These are phyloP conservation scores for Phrynosoma blainvillii DNA, from an alignment of 2,113 vertebrate species.

Conservation along the genomic window DNA sequence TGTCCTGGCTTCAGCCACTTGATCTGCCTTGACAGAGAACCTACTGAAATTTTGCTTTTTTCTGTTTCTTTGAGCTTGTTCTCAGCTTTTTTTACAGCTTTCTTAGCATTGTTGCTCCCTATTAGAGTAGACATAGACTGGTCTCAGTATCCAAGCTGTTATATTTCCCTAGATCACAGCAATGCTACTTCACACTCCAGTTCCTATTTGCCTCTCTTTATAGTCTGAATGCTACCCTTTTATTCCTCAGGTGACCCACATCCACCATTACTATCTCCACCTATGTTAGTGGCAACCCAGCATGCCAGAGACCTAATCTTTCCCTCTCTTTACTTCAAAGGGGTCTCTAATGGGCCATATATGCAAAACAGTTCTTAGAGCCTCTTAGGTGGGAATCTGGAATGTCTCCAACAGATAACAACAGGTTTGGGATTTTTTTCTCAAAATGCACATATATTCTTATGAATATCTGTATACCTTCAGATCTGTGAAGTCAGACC, in stretches of 20 bases:
- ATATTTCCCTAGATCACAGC: slow-evolving; percentile 21
- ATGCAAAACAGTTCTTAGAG: slow-evolving; percentile 30
- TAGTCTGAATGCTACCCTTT: slow-evolving; percentile 20
- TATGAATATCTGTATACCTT: slow-evolving; percentile 4
- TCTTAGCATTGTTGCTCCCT: slow-evolving; percentile 2
- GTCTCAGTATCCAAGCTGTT: slow-evolving; percentile 3
- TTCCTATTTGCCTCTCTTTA: slow-evolving; percentile 26
- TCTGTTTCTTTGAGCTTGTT: background rate
- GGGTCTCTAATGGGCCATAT: slow-evolving; percentile 19
- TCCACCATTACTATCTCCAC: slow-evolving; percentile 9
- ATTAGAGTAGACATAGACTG: background rate
- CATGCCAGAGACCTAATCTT: slow-evolving; percentile 34
- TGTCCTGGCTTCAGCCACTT: background rate
- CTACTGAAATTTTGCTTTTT: background rate
- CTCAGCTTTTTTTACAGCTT: background rate
- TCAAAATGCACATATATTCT: background rate
- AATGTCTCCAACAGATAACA: slow-evolving; percentile 1
- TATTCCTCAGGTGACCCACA: slow-evolving; percentile 33
- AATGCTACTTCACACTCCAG: slow-evolving; percentile 23
- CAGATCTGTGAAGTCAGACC: background rate
- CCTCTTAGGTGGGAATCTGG: slow-evolving; percentile 18
- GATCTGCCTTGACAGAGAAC: background rate
- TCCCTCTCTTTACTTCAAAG: slow-evolving; percentile 29
- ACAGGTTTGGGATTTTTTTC: background rate
- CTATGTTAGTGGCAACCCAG: slow-evolving; percentile 22